Evolutionary conservation across 2,797 vertebrate species (phyloP), one percentile per base, ranked within the genome.

Genomic region (Mus spretus): DNA sequence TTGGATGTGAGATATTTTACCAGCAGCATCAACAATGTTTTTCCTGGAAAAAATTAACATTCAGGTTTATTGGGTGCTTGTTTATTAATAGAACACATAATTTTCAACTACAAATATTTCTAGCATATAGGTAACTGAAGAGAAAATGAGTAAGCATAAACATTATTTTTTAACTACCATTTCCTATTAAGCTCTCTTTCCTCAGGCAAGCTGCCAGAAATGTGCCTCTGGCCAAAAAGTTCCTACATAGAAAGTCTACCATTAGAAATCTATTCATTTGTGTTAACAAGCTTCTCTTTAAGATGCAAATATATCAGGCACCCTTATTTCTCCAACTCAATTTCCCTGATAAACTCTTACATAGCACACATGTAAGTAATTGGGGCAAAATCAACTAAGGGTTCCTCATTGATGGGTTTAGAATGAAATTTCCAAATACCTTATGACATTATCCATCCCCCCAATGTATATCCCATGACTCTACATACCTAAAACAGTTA

Each of bases 21-120:
- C 89, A 97, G 83, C 90, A 89, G 95, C 96, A 96, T 97, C 93
- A 96, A 96, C 89, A 96, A 3, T 93, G 65, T 44, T 96, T 97
- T 97, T 95, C 96, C 91, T 96, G 72, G 44, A 97, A 96, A 97
- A 55, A 9, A 0, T 94, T 95, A 96, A 88, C 91, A 89, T 93
- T 90, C 89, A 96, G 83, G 47, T 91, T 96, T 97, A 89, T 93
- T 95, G 15, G 44, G 50, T 93, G 31, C 90, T 92, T 92, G 87
- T 90, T 95, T 97, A 88, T 96, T 93, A 97, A 91, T 90, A 96
- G 65, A 96, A 94, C 83, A 31, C 84, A 8, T 95, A 81, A 88
- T 93, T 97, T 95, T 97, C 65, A 93, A 85, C 77, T 90, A 57
- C 47, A 15, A 53, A 8, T 95, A 86, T 94, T 94, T 94, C 7